Evolutionary conservation across 2,888 invertebrate genomes (phyloP).

Genomic region (Orchesella flavescens): DNA sequence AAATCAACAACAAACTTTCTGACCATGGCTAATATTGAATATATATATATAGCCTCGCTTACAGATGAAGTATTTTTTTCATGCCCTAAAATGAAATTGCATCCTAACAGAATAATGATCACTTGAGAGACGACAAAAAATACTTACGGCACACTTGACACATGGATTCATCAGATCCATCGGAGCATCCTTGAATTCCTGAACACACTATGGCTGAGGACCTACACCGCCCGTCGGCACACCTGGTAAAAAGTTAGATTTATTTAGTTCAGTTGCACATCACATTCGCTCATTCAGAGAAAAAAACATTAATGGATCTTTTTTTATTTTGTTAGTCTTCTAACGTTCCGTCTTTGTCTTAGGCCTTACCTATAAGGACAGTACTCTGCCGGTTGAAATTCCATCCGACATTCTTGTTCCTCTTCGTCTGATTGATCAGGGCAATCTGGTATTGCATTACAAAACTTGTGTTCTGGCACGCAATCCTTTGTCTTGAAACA

Average conservation of each 20-base stretch:
- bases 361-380: slow-evolving; percentile 85
- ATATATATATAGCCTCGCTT: too few relatives aligned
- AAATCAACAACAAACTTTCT: too few relatives aligned
- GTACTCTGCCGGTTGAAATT: slow-evolving; percentile 76
- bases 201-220: slow-evolving; percentile 89
- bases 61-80: too few relatives aligned
- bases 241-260: slow-evolving; percentile 83
- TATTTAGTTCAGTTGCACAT: slow-evolving; percentile 74
- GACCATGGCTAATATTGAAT: too few relatives aligned
- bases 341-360: background rate
- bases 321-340: background rate
- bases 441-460: slow-evolving; percentile 81
- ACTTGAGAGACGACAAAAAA: background rate
- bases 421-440: slow-evolving; percentile 85
- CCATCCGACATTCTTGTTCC: slow-evolving; percentile 82
- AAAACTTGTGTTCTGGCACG: slow-evolving; percentile 85
- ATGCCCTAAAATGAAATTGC: too few relatives aligned
- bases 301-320: slow-evolving; percentile 69
- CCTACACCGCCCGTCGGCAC: slow-evolving; percentile 89
- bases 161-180: slow-evolving; percentile 86
- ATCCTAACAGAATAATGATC: too few relatives aligned
- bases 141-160: slow-evolving; percentile 91
- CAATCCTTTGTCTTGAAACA: slow-evolving; percentile 70
- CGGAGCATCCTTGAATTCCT: slow-evolving; percentile 92
- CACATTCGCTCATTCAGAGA: slow-evolving; percentile 71